Evolutionary conservation across 2,888 invertebrate genomes (phyloP), one percentile per base, ranked within the genome.

Genomic region (Julus scandinavius): DNA sequence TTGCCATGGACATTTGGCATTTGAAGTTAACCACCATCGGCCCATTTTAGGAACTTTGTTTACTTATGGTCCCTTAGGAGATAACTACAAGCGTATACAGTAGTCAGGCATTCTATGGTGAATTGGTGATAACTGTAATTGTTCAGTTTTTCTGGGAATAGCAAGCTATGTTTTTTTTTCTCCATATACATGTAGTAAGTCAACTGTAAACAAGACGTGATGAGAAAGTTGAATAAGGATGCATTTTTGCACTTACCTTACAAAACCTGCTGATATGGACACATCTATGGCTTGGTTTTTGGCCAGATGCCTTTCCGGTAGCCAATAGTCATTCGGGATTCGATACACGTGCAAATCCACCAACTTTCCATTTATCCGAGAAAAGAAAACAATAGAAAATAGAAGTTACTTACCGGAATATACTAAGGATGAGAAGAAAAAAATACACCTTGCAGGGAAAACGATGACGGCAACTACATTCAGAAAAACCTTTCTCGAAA

Each of bases 301-400:
- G 89, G 93, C 93, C 90, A 93, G 92, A 90, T 93, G 92, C 90
- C 93, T 91, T 85, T 92, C 91, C 63, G 93, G 92, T 88, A 93
- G 91, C 93, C 93, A 93, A 89, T 93, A 92, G 87, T 93, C 92
- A 89, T 92, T 91, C 17, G 93, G 93, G 40, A 93, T 92, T 83
- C 93, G 91, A 91, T 93, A 93, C 80, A 93, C 92, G 91, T 93
- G 93, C 38, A 93, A 90, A 90, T 93, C 93, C 87, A 92, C 92
- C 91, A 93, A 91, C 93, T 93, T 85, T 85, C 45, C 63, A 63
- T 63, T 63, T 63, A n/a, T 7, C 63, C 63, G n/a, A n/a, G n/a
- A 20, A 63, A 63, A 63, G 63, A 63, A 63, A 63, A 63, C 63
- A 63, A 63, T 63, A 63, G 63, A 63, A 63, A 63, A 63, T 29